Evolutionary conservation across 2,888 invertebrate genomes (phyloP), one percentile per base, ranked within the genome.

Genomic region (Morpho deidamia): DNA sequence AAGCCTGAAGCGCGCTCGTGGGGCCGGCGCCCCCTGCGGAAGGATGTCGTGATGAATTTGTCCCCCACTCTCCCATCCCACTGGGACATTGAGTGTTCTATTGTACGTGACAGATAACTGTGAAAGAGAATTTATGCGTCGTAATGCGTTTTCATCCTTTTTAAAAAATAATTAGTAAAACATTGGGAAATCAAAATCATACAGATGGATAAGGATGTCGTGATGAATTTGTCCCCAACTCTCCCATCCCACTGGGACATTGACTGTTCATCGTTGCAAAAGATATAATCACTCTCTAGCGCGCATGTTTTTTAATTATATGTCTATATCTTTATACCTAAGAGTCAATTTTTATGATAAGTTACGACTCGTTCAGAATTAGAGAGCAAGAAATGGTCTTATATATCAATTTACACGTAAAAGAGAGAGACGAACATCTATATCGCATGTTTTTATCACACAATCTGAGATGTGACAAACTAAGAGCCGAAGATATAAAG

Each of bases 31-130:
- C 67, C 76, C 76, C 76, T 68, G 63, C 76, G 79, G 81, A 80
- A 78, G 77, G 72, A 74, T 54, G 73, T 63, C 70, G 72, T 76
- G 74, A 74, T 68, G 67, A 68, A 65, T 66, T 66, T 61, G 67
- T 64, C 59, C 65, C 66, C 68, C 63, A 64, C 68, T 50, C 58
- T 62, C 59, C 59, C 66, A 64, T 69, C 68, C 64, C 67, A 61
- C 58, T 61, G 58, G 53, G 49, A 53, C 54, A 41, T 52, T 42
- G 56, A 55, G 53, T 52, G 58, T 49, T 45, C 54, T 51, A 58
- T 54, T 58, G 58, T 51, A 58, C 51, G 51, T 49, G 55, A 52
- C 58, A 58, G 45, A 55, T 55, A 55, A 52, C 55, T 54, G 51
- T 51, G 47, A 23, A n/a, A 23, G 39, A 38, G 38, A 48, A 57